phyloP scores from a whole-genome alignment of 2,888 invertebrate species.

The Creontiades dilutus region DNA sequence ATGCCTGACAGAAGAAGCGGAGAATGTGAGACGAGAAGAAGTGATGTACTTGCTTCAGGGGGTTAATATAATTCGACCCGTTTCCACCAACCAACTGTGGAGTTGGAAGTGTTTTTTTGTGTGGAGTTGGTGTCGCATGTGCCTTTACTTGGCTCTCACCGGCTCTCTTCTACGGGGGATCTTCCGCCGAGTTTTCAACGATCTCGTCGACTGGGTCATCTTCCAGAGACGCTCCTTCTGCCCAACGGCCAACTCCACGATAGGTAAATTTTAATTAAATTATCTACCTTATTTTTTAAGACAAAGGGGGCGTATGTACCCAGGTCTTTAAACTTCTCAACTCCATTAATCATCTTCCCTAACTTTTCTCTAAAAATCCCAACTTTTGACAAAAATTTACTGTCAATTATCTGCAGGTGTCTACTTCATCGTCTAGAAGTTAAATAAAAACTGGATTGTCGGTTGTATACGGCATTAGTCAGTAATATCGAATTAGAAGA shows the following conservation, averaged over 20 bases:
- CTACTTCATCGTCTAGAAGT: too few species aligned
- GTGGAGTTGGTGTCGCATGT: conserved; percentile 35
- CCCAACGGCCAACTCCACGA: conserved; percentile 20
- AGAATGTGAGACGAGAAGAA: neutral
- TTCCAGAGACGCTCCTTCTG: conserved; percentile 25
- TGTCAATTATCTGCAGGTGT: too few species aligned
- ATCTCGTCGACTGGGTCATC: conserved; percentile 57
- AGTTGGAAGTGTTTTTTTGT: neutral
- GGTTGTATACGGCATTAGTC: too few species aligned
- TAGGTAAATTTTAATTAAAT: neutral
- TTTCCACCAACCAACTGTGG: conserved; percentile 24
- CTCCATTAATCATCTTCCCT: too few species aligned
- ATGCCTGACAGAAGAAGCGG: neutral
- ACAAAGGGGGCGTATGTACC: too few species aligned
- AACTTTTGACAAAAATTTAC: too few species aligned
- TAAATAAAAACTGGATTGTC: too few species aligned
- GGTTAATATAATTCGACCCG: conserved; percentile 27
- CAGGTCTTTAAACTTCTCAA: too few species aligned
- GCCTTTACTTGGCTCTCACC: conserved; percentile 54
- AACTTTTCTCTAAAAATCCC: too few species aligned
- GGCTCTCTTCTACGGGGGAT: conserved; percentile 55
- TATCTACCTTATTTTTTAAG: too few species aligned
- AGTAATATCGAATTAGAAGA: too few species aligned
- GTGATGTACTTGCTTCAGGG: neutral
- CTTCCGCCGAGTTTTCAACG: conserved; percentile 58